These are phyloP conservation scores for Euphonia xanthogaster DNA, from an alignment of 2,797 vertebrate genomes.

Conservation along the genomic window DNA sequence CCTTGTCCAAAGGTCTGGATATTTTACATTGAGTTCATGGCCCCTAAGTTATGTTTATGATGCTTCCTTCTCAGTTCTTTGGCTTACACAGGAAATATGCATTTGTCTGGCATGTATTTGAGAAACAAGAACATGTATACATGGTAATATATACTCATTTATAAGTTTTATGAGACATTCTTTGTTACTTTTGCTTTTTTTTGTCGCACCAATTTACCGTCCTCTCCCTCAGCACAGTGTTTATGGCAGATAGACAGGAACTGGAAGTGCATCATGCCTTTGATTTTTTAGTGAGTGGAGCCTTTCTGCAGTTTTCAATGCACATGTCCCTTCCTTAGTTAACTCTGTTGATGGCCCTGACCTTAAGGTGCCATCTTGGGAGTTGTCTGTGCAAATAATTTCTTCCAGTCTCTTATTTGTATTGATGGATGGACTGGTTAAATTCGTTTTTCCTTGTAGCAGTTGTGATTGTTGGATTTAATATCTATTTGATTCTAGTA, in stretches of 20 bases:
- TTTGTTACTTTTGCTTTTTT: background rate
- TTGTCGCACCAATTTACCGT: background rate
- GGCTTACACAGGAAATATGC: background rate
- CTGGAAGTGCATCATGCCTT: background rate
- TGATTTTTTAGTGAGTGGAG: background rate
- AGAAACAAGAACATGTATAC: background rate
- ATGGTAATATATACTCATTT: background rate
- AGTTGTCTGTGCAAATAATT: background rate
- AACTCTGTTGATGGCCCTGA: background rate
- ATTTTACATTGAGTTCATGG: background rate
- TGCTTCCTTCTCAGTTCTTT: background rate
- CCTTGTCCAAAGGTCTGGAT: background rate
- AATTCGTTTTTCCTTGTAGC: background rate
- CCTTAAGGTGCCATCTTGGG: background rate
- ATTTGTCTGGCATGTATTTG: background rate
- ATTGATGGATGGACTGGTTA: background rate
- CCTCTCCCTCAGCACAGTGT: background rate
- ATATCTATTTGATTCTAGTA: background rate
- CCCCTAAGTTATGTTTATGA: background rate
- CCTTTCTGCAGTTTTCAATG: background rate
- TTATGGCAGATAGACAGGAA: background rate
- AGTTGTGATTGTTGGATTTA: slow-evolving; percentile 1
- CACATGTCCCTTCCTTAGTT: background rate
- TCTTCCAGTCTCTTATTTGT: background rate
- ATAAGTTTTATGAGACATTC: background rate